Base-by-base conservation (phyloP, 2,888 invertebrate genomes). In the Yponomeuta malinellus region DNA sequence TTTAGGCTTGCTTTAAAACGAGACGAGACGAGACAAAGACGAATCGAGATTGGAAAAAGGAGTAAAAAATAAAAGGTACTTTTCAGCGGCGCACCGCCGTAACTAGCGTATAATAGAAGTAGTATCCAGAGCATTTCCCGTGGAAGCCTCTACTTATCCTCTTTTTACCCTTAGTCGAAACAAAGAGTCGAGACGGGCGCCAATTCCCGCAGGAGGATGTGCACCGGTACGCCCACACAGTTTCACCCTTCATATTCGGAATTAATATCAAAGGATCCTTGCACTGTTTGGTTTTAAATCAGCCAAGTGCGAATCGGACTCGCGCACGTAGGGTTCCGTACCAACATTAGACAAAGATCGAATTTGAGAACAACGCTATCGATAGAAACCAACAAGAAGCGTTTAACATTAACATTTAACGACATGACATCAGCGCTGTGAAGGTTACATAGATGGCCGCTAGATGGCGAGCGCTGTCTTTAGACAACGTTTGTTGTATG, bases 51-150 rank as follows among this genome's bases (percentile, higher is more conserved):
- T 68, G 23, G 48, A 9, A 48, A 23, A 68, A 52, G 48, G 48
- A 48, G 48, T 48, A 68, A 68, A 69, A 52, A 59, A 59, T 31
- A 37, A 63, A 69, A 69, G 63, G 52, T 59, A 59, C 52, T 15
- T 69, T 69, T 63, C 63, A 69, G 69, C 23, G 69, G 63, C 33
- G 37, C 67, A 67, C 48, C 68, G 69, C 69, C 37, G n/a, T 69
- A 63, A 69, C 63, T 69, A 69, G 69, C 69, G 63, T 63, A 69
- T 63, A 69, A 71, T 48, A 72, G 79, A 77, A 83, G 84, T 83
- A 83, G 84, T 83, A 84, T 85, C 83, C 84, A 81, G 82, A 82
- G 79, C 78, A 78, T 81, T 85, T 82, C 82, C 83, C 82, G 81
- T 79, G 79, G 80, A 80, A 77, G 77, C 79, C 77, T 68, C 68